Conservation (phyloP, 37 sponge, comb jelly and placozoan genomes). For the Hexactinellida sp. region DNA sequence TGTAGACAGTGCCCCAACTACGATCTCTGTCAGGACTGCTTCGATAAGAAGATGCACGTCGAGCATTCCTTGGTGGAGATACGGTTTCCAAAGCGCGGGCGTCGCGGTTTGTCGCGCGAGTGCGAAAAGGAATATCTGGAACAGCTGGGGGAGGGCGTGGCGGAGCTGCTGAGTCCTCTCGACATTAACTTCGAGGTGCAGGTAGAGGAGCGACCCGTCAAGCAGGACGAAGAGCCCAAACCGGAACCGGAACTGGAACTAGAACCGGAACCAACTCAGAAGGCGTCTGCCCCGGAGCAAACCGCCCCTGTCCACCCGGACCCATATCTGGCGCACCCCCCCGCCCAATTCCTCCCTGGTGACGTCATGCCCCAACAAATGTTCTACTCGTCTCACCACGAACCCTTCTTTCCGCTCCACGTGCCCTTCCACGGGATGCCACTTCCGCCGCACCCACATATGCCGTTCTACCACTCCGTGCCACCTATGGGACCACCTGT, state of each 20-base stretch:
- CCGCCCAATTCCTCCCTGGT: background rate
- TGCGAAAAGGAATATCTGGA: background rate
- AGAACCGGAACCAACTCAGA: background rate
- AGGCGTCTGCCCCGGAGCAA: background rate
- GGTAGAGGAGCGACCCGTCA: background rate
- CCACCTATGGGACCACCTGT: background rate
- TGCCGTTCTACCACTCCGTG: background rate
- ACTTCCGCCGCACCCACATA: background rate
- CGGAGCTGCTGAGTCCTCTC: background rate
- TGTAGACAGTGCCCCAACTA: conserved; percentile 14
- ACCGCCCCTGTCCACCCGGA: background rate
- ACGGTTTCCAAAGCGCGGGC: background rate
- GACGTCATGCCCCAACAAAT: background rate
- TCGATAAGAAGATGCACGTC: background rate
- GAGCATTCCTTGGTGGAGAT: conserved; percentile 7
- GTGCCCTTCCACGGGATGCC: background rate
- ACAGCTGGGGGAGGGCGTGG: background rate
- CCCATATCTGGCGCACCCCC: background rate
- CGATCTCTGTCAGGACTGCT: conserved; percentile 21
- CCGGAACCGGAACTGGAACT: background rate
- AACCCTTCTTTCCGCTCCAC: background rate
- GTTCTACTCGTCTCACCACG: background rate
- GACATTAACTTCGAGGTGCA: background rate
- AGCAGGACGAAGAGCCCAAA: background rate
- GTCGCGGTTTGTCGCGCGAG: background rate